Conservation (phyloP, 2,797 vertebrate genomes). For the Falco peregrinus region DNA sequence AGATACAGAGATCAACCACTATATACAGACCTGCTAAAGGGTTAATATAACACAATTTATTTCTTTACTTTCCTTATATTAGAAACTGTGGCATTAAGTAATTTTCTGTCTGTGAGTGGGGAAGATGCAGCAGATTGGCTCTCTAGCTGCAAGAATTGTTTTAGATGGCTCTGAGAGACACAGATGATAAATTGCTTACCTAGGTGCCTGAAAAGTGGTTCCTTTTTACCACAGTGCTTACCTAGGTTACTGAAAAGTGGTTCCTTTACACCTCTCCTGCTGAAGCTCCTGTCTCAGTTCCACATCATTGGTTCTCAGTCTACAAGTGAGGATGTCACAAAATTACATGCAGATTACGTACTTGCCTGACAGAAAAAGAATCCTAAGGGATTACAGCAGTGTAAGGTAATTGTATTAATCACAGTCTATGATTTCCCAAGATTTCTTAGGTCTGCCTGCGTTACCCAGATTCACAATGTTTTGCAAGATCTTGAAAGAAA, state of each 20-base stretch:
- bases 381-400: neutral
- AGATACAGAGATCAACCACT: neutral
- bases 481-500: neutral
- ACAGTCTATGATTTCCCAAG: neutral
- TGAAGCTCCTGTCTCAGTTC: neutral
- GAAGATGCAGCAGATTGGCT: neutral
- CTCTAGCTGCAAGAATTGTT: neutral
- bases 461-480: neutral
- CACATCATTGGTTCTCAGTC: neutral
- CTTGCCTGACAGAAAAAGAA: neutral
- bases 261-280: neutral
- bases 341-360: neutral
- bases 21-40: neutral
- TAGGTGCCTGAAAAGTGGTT: neutral
- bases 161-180: neutral
- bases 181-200: neutral
- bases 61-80: neutral
- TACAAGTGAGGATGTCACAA: neutral
- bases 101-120: neutral
- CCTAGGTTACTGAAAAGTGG: neutral
- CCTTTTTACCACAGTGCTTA: neutral
- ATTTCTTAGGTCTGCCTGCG: neutral
- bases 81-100: neutral
- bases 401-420: neutral
- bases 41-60: neutral